phyloP scores from a whole-genome alignment of 2,888 invertebrate species.

The Gymnocheta viridis region DNA sequence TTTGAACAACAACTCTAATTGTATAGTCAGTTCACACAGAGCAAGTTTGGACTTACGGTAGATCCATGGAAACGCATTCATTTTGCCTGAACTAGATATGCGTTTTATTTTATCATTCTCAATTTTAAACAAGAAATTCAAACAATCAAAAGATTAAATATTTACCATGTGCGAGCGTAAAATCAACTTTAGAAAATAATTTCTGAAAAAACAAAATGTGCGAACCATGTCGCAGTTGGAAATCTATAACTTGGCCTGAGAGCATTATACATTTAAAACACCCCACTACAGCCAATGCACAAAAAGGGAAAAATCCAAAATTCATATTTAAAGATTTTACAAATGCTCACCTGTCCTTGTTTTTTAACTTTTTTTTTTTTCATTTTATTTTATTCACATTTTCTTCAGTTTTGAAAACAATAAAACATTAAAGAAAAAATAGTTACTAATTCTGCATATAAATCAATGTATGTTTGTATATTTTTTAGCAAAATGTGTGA shows the following conservation, averaged over 20 bases:
- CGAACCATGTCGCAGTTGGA: no score
- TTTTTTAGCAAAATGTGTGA: conserved; percentile 49
- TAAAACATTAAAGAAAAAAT: conserved; percentile 4
- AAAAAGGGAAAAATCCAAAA: no score
- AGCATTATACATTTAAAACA: background rate
- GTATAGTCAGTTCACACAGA: no score
- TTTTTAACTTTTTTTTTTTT: background rate
- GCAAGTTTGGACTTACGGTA: no score
- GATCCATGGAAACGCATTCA: no score
- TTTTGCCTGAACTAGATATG: no score
- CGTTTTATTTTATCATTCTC: no score
- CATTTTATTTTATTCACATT: background rate
- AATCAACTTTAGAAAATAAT: background rate
- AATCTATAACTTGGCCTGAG: background rate
- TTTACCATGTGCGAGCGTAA: background rate
- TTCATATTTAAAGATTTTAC: no score
- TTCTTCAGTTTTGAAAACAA: background rate
- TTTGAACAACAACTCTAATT: no score
- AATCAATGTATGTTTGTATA: conserved; percentile 50
- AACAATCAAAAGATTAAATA: no score
- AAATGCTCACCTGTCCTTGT: background rate
- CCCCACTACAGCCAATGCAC: background rate
- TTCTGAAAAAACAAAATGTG: no score
- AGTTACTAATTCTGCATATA: conserved; percentile 49
- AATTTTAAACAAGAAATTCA: no score